phyloP scores from a whole-genome alignment of 2,888 invertebrate genomes.

The Amiota mariae region DNA sequence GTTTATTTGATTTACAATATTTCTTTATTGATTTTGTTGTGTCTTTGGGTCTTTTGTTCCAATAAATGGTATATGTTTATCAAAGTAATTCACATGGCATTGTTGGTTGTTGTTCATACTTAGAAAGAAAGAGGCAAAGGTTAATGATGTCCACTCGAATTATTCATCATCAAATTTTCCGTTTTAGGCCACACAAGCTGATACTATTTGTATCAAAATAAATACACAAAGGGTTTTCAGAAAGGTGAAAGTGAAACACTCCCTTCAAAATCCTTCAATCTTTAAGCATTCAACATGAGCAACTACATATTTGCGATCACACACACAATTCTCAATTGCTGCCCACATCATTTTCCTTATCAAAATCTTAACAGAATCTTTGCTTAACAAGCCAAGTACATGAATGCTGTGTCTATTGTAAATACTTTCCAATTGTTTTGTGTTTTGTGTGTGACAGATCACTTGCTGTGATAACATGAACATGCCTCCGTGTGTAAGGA shows the following conservation, averaged over 20 bases:
- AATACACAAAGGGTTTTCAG: not conserved
- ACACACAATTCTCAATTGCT: not conserved
- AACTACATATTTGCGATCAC: not conserved
- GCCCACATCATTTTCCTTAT: not conserved
- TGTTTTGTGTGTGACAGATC: conserved; percentile 5
- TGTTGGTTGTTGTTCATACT: conserved; percentile 37
- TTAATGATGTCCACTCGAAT: conserved; percentile 61
- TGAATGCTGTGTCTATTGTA: not conserved
- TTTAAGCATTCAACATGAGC: not conserved
- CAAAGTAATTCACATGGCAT: not conserved
- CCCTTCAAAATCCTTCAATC: not conserved
- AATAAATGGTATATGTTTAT: not conserved
- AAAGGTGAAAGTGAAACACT: not conserved
- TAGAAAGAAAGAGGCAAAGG: conserved; percentile 47
- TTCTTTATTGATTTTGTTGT: conserved; percentile 33
- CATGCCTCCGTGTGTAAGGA: not conserved
- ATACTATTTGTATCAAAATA: not conserved
- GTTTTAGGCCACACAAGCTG: conserved; percentile 54
- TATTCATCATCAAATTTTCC: no score
- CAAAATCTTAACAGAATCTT: no score
- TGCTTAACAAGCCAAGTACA: not conserved
- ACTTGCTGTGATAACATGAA: conserved; percentile 11
- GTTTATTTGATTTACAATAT: conserved; percentile 36
- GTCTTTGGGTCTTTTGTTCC: not conserved
- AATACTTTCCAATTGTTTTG: conserved; percentile 12